Conservation (phyloP, 2,113 vertebrate species). For the Eonycteris spelaea region DNA sequence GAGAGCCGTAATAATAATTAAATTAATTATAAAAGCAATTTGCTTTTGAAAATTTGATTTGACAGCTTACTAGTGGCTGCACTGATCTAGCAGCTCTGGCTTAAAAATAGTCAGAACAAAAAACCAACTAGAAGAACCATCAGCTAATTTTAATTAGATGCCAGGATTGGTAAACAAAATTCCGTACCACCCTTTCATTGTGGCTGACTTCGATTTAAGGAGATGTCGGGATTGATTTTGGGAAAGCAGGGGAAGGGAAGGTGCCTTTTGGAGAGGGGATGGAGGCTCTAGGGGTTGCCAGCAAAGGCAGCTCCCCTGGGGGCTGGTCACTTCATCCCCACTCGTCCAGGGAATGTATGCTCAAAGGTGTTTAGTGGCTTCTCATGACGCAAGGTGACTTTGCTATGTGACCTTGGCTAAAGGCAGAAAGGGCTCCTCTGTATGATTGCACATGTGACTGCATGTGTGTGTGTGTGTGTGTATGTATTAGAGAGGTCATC, state of each 20-base stretch:
- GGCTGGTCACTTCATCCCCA: neutral
- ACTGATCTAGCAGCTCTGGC: neutral
- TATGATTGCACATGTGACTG: neutral
- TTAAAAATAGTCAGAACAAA: constrained; percentile 57
- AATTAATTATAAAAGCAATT: constrained; percentile 84
- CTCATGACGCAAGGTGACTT: neutral
- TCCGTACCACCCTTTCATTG: constrained; percentile 60
- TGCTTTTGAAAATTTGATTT: constrained; percentile 73
- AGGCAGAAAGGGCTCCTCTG: neutral
- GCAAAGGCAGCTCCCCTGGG: too few relatives aligned
- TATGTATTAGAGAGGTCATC: neutral
- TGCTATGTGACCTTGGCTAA: constrained; percentile 29
- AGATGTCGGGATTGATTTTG: constrained; percentile 69
- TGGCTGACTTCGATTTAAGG: constrained; percentile 67
- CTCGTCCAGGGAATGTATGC: neutral
- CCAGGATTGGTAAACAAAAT: constrained; percentile 72
- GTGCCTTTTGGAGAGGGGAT: constrained; percentile 22
- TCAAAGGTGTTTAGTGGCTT: neutral
- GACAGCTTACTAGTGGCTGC: constrained; percentile 71
- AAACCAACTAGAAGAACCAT: constrained; percentile 49
- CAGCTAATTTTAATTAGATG: constrained; percentile 79
- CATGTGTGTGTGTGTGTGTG: neutral
- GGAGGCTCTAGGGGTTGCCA: neutral
- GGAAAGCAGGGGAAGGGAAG: constrained; percentile 39
- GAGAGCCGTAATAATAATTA: constrained; percentile 77